Percentiles rank a stretch among this genome's conserved stretches.
Evolutionary conservation across 2,113 vertebrate species (phyloP).

Genomic region (Oxyura jamaicensis): DNA sequence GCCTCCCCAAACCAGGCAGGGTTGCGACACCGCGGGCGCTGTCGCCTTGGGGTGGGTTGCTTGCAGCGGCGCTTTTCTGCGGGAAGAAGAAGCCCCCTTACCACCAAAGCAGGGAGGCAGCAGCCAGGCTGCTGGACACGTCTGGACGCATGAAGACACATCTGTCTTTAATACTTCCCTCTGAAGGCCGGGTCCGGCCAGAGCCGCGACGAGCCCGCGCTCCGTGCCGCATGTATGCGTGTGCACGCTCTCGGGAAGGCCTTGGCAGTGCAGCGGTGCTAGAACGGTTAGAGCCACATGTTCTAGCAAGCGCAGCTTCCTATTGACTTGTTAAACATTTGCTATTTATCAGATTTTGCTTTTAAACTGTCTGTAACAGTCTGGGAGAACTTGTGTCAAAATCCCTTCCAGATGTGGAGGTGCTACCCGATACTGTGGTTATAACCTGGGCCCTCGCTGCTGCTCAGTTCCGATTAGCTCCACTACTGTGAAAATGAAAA

Average conservation of each 20-base stretch:
- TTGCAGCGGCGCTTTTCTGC: not conserved
- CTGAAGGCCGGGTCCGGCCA: not conserved
- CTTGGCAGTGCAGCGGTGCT: not conserved
- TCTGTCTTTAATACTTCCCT: constrained; percentile 49
- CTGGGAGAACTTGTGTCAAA: constrained; percentile 54
- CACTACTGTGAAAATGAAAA: constrained; percentile 36
- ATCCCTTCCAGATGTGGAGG: constrained; percentile 76
- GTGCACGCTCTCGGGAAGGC: not conserved
- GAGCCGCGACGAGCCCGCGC: not conserved
- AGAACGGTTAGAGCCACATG: not conserved
- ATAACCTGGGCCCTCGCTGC: constrained; percentile 21
- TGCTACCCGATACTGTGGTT: constrained; percentile 55
- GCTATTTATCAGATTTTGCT: constrained; percentile 65
- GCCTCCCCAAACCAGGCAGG: not conserved
- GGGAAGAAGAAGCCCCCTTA: not conserved
- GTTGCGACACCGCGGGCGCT: not conserved
- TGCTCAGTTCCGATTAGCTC: not conserved
- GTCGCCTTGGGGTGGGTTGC: not conserved
- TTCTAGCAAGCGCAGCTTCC: constrained; percentile 48
- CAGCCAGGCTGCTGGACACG: not conserved
- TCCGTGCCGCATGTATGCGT: not conserved
- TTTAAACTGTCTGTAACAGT: constrained; percentile 49
- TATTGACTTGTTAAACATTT: constrained; percentile 69
- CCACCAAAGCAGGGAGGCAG: not conserved
- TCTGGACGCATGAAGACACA: constrained; percentile 34